Percentiles rank a stretch among this genome's conserved stretches.
Evolutionary conservation across 2,888 invertebrate genomes (phyloP).

Genomic region (Julus scanicus): DNA sequence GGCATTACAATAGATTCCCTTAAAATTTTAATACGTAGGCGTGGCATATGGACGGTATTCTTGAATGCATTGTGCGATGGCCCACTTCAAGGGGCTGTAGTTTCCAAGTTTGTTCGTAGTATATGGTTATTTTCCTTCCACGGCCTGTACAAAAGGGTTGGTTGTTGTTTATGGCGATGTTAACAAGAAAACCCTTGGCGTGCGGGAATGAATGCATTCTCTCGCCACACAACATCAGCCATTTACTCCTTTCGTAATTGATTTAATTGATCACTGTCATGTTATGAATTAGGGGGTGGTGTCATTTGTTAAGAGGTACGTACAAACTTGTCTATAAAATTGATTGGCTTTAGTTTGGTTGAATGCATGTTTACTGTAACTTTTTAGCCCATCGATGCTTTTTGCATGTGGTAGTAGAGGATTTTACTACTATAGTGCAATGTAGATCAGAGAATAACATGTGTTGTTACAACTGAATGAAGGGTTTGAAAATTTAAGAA

Average conservation of each 20-base stretch:
- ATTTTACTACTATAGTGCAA: no score
- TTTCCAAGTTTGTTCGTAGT: background rate
- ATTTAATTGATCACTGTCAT: conserved; percentile 1
- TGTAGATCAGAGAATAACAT: no score
- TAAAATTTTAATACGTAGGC: conserved; percentile 15
- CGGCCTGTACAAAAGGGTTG: background rate
- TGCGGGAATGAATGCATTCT: background rate
- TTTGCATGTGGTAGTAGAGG: no score
- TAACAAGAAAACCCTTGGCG: background rate
- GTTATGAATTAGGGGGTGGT: background rate
- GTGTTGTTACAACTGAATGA: no score
- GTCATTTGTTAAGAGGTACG: background rate
- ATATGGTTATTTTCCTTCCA: background rate
- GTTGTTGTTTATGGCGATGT: background rate
- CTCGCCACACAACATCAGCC: background rate
- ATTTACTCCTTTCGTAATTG: background rate
- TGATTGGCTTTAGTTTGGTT: background rate
- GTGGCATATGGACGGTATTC: background rate
- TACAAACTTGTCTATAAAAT: no score
- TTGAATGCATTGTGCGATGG: background rate
- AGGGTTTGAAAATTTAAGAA: no score
- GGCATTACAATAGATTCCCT: background rate
- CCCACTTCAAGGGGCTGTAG: background rate
- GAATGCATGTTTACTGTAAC: no score
- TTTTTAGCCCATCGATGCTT: no score